A percentile compares a stretch with the other conserved stretches of the same genome.
Conservation (phyloP, 2,888 invertebrate genomes). For the Microctonus brassicae region DNA sequence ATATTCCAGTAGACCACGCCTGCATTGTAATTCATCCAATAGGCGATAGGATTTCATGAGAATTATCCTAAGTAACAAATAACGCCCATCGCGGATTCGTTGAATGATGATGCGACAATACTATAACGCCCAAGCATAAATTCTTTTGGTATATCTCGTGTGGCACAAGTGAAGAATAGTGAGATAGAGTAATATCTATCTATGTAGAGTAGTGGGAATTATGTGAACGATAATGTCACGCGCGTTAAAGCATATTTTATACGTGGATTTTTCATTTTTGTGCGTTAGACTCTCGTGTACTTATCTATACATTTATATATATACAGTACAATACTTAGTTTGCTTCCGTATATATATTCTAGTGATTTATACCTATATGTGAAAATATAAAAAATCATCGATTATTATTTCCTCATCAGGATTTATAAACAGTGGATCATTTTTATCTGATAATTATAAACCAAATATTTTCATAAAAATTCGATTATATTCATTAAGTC, state of each 20-base stretch:
- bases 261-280: background rate
- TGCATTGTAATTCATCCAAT: constrained; percentile 28
- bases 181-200: constrained; percentile 4
- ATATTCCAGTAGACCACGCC: constrained; percentile 38
- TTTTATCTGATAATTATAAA: too few relatives aligned
- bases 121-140: constrained; percentile 18
- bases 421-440: background rate
- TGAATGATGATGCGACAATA: constrained; percentile 6
- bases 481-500: background rate
- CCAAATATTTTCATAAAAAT: too few relatives aligned
- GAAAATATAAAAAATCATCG: background rate
- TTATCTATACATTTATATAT: too few relatives aligned
- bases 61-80: constrained; percentile 34
- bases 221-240: constrained; percentile 36
- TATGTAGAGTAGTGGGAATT: constrained; percentile 33
- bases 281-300: background rate
- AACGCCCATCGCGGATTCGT: constrained; percentile 38
- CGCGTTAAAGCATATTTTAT: background rate
- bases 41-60: background rate
- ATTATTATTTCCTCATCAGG: background rate
- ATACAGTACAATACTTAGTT: background rate
- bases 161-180: constrained; percentile 19
- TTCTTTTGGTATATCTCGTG: constrained; percentile 31
- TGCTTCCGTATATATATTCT: background rate
- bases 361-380: background rate